Conservation (phyloP, 2,888 invertebrate genomes). For the Hemithea aestivaria region DNA sequence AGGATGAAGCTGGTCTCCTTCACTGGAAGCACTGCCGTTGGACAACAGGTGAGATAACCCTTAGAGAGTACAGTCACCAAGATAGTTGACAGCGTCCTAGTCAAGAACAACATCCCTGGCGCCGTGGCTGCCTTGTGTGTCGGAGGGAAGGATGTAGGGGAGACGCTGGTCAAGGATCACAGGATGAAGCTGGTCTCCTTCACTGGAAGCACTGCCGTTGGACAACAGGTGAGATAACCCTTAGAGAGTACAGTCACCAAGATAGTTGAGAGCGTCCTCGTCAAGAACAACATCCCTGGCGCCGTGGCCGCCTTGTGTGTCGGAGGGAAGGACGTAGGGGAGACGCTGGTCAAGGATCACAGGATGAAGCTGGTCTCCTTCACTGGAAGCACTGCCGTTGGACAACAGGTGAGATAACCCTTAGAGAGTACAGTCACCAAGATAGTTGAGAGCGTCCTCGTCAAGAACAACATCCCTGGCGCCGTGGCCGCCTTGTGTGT, state of each 20-base stretch:
- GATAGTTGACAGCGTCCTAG: too few species aligned
- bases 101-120: too few species aligned
- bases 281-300: slow-evolving; percentile 91
- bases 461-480: slow-evolving; percentile 91
- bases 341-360: slow-evolving; percentile 88
- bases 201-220: too few species aligned
- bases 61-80: too few species aligned
- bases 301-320: slow-evolving; percentile 92
- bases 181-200: too few species aligned
- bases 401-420: too few species aligned
- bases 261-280: slow-evolving; percentile 88
- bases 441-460: slow-evolving; percentile 88
- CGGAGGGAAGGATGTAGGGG: too few species aligned
- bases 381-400: slow-evolving; percentile 95
- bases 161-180: too few species aligned
- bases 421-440: slow-evolving; percentile 95
- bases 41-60: slow-evolving; percentile 84
- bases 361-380: slow-evolving; percentile 95
- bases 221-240: too few species aligned
- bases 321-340: slow-evolving; percentile 93
- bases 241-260: slow-evolving; percentile 95
- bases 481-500: slow-evolving; percentile 92
- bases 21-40: slow-evolving; percentile 95
- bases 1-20: slow-evolving; percentile 95
- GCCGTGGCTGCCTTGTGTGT: too few species aligned